Base-by-base conservation (phyloP, 92 coral and sea anemone genomes). In the Chrysogorgia sp. region DNA sequence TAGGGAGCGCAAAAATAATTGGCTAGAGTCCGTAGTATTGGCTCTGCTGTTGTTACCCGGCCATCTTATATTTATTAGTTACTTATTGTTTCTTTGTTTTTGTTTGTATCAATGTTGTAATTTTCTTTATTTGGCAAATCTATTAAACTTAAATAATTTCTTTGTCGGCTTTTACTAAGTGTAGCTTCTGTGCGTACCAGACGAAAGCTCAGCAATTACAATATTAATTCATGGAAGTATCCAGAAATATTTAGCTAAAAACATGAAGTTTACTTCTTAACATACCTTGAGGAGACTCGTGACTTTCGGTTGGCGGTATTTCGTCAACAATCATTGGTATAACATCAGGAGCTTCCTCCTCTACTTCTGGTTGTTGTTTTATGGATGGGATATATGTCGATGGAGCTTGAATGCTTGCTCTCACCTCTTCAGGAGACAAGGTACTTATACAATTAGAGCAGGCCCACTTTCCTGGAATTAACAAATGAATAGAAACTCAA, bases 381-480 rank as follows among this genome's bases (percentile, higher is more conserved):
- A 34, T 72, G 28, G 79, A 53, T 28, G 79, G 65, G 35, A 72
- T 72, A 50, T 53, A 72, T 17, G 79, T 72, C 35, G 79, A 72
- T 22, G 63, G 79, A 13, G 79, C 79, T 33, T 72, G 79, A 34
- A 72, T 72, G 37, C 79, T 72, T 20, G 79, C 79, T 41, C 58
- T 52, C 7, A 72, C 79, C 37, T 72, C 79, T 32, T 72, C 79
- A 1, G 65, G 79, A 40, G 79, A 72, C 15, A 72, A 37, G 3
- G 65, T 72, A 34, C 65, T 72, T 33, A 72, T 52, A 75, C 99
- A 96, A 50, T 96, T 96, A 47, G 89, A 96, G 56, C 99, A 96
- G 37, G 92, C 88, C 99, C 99, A 96, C 70, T 96, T 96, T 3
- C 99, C 99, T 96, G 56, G 50, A 76, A 50, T 21, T n/a, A 5